Evolutionary conservation across 2,888 invertebrate species (phyloP), one percentile per base, ranked within the genome.

Genomic region (Pristionchus maxplancki): DNA sequence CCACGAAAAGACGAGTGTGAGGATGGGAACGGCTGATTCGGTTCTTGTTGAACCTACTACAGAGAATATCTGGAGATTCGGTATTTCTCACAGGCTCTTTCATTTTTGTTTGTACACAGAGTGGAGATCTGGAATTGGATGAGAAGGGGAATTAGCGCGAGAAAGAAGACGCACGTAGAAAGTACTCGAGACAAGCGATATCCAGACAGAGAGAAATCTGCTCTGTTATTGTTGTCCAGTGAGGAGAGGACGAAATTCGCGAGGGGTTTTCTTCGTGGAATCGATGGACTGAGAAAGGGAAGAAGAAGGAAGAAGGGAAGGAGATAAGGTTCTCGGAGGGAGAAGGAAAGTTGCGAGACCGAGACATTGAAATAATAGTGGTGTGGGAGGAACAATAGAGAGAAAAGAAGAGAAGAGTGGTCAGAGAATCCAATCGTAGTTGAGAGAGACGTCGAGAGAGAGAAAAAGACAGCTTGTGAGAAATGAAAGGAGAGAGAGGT

Each of bases 251-350:
- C 71, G 71, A 71, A 71, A 37, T 71, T 34, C 71, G 15, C 34
- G 71, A 31, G 71, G 31, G 24, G 34, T 20, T 37, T 37, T 20
- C 37, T 71, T 71, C 71, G 31, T 28, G 34, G 58, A 83, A 58
- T 53, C 62, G 83, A 83, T 83, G 53, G 50, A 31, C 28, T 78
- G 78, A 4, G 8, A 62, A 37, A 34, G 53, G 53, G 40, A 53
- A 83, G 83, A n/a, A 83, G 87, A 67, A 87, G 53, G 40, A n/a
- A 13, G 83, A 58, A 53, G 31, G n/a, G 83, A 58, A 58, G 58
- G 58, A 83, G 83, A 83, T 37, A 48, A 58, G 58, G 58, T 37
- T 34, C 34, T 31, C 53, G 1, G 28, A 31, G 58, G 58, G 58
- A 58, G 58, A 58, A 13, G 53, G 82, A 28, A 31, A 40, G 40